Base-by-base conservation (phyloP, 2,797 vertebrate species). In the Pangasius mekongensis region DNA sequence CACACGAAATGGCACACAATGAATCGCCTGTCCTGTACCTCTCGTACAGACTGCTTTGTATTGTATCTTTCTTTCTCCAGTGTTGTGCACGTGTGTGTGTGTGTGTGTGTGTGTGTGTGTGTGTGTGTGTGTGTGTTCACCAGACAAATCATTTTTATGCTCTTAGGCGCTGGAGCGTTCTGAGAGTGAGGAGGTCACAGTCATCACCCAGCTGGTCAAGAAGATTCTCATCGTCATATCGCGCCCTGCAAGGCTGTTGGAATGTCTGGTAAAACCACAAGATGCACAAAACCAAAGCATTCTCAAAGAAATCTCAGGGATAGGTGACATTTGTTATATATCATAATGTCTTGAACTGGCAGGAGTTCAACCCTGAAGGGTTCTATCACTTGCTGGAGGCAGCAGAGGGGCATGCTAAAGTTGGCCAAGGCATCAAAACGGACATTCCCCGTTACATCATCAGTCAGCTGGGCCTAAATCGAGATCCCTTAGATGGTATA, bases 321-420 rank as follows among this genome's bases (percentile, higher is more conserved):
- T 47, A 10, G 54, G 74, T 67, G 13, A 60, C 0, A 2, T 62
- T 86, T 20, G 14, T 83, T 83, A 43, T 66, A 54, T 14, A 77
- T 86, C 11, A 20, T 87, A 2, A 47, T 78, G 83, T 83, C 74
- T 88, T 85, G 18, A 6, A 47, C 83, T 92, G 36, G 49, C 92
- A 99, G 98, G 98, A 99, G 89, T 99, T 99, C 73, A 97, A 99
- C 91, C 98, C 98, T 0, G 98, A 99, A 84, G 98, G 98, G 91
- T 99, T 99, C 89, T 99, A 99, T 90, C 98, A 99, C 88, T 93
- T 99, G 67, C 94, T 99, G 33, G 98, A 99, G 93, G 98, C 98
- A 0, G 98, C 97, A 0, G 98, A 99, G 91, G 98, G 98, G 83
- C 98, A 99, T 0, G 98, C 98, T 56, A 99, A 99, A 85, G 97